Evolutionary conservation across 1,140 invertebrate genomes (phyloP).

Genomic region (Arctopsyche grandis): DNA sequence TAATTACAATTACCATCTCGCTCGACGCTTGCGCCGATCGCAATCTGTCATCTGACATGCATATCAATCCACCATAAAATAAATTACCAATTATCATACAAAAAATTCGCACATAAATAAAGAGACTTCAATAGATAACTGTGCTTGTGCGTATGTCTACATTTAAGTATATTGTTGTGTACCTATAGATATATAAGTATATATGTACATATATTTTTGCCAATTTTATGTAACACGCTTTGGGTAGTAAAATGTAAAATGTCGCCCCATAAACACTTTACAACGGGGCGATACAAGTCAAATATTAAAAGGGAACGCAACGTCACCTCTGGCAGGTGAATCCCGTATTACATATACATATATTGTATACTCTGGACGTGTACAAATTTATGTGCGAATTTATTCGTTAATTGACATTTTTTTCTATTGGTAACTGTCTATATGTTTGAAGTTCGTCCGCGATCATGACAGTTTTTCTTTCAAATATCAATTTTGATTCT

Average conservation of each 20-base stretch:
- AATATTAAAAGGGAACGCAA: conserved; percentile 53
- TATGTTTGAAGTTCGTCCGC: not conserved
- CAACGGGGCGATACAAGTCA: conserved; percentile 53
- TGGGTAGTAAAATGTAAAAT: conserved; percentile 54
- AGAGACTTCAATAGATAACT: too few relatives aligned
- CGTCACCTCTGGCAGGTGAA: conserved; percentile 45
- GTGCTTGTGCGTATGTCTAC: not conserved
- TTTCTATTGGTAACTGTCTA: not conserved
- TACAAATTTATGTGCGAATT: not conserved
- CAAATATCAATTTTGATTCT: too few relatives aligned
- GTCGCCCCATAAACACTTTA: conserved; percentile 55
- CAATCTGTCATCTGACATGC: not conserved
- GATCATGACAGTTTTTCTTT: not conserved
- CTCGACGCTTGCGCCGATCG: not conserved
- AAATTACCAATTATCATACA: too few relatives aligned
- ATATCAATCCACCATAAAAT: not conserved
- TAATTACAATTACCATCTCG: conserved; percentile 40
- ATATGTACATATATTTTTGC: conserved; percentile 55
- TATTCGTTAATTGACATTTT: too few relatives aligned
- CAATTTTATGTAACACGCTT: conserved; percentile 55
- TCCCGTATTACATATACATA: conserved; percentile 9
- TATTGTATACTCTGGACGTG: not conserved
- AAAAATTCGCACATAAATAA: not conserved
- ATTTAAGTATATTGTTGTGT: not conserved
- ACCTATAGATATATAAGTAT: too few relatives aligned